Evolutionary conservation across 2,888 invertebrate genomes (phyloP).

Genomic region (Boloria euphrosyne): DNA sequence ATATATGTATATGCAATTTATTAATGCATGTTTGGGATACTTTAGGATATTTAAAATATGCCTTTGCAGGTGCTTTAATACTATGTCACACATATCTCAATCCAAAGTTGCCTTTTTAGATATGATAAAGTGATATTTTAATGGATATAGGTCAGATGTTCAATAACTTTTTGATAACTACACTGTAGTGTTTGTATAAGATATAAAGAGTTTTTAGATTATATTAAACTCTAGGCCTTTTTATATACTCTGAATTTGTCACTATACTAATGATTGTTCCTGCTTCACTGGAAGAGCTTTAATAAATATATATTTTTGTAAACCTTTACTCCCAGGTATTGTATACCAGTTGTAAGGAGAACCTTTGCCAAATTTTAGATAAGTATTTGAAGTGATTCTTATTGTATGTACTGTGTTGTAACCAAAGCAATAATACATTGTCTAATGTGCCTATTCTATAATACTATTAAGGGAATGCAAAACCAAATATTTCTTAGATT

Average conservation of each 20-base stretch:
- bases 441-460: constrained; percentile 73
- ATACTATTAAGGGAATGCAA: constrained; percentile 56
- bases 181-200: constrained; percentile 70
- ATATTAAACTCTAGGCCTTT: constrained; percentile 61
- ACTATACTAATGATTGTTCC: constrained; percentile 63
- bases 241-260: constrained; percentile 53
- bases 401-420: constrained; percentile 74
- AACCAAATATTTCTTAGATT: constrained; percentile 71
- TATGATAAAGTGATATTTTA: constrained; percentile 76
- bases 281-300: constrained; percentile 65
- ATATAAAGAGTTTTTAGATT: constrained; percentile 51
- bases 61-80: constrained; percentile 78
- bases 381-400: constrained; percentile 72
- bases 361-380: constrained; percentile 77
- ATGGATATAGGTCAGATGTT: constrained; percentile 71
- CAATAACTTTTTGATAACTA: constrained; percentile 71
- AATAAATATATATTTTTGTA: constrained; percentile 70
- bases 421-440: constrained; percentile 76
- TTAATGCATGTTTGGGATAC: constrained; percentile 71
- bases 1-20: constrained; percentile 61
- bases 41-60: constrained; percentile 67
- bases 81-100: constrained; percentile 77
- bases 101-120: constrained; percentile 81
- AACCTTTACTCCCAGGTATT: constrained; percentile 58
- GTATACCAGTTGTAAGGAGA: constrained; percentile 62